These are phyloP conservation scores for Vidua macroura DNA, from an alignment of 2,113 vertebrate genomes.

Conservation along the genomic window DNA sequence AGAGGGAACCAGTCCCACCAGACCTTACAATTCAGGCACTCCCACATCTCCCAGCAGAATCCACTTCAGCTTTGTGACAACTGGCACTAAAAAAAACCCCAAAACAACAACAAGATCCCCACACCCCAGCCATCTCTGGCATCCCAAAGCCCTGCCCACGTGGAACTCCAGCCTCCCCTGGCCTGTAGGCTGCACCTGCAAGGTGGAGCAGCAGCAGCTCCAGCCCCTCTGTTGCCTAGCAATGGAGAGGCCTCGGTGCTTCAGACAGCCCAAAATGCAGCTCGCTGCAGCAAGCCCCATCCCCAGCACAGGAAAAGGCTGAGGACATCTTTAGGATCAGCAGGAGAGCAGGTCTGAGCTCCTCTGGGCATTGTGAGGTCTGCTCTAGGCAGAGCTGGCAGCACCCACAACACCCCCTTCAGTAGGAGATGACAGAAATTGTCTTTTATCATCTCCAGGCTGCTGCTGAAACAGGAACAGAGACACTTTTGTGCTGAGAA, in stretches of 20 bases:
- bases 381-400: not conserved
- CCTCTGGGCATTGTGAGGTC: not conserved
- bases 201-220: slow-evolving; percentile 8
- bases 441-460: not conserved
- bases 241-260: slow-evolving; percentile 25
- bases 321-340: not conserved
- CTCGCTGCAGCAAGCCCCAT: slow-evolving; percentile 16
- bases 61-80: not conserved
- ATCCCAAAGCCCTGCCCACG: not conserved
- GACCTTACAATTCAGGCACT: not conserved
- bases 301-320: not conserved
- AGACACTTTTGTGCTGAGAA: not conserved
- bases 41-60: not conserved
- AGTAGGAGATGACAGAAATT: rapidly evolving
- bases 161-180: not conserved
- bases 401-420: not conserved
- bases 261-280: slow-evolving; percentile 13
- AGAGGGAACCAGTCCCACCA: not conserved
- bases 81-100: not conserved
- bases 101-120: not conserved
- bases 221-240: slow-evolving; percentile 58
- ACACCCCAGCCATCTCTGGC: rapidly evolving
- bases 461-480: not conserved
- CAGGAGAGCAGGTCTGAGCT: not conserved
- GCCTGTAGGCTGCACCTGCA: not conserved